Evolutionary conservation across 2,113 vertebrate species (phyloP).

Genomic region (Cololabis saira): DNA sequence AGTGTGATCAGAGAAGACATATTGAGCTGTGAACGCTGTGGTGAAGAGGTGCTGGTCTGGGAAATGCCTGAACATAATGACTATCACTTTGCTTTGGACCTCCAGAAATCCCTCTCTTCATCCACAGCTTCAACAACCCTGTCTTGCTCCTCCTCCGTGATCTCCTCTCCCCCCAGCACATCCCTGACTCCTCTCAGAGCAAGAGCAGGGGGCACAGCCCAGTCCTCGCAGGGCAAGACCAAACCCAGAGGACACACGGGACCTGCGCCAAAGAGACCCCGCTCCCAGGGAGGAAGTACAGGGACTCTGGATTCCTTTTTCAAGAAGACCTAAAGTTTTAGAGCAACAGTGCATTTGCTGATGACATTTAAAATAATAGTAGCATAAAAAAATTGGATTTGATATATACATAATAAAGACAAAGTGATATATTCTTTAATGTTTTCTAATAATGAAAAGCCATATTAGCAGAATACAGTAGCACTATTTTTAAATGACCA

Average conservation of each 20-base stretch:
- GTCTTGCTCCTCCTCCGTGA: slow-evolving; percentile 10
- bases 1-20: slow-evolving; percentile 74
- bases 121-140: background rate
- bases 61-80: slow-evolving; percentile 94
- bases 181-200: slow-evolving; percentile 24
- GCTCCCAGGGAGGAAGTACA: slow-evolving; percentile 66
- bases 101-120: slow-evolving; percentile 88
- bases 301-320: slow-evolving; percentile 91
- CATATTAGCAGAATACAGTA: background rate
- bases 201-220: slow-evolving; percentile 36
- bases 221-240: slow-evolving; percentile 76
- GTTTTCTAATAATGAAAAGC: no score
- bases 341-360: background rate
- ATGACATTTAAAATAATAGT: no score
- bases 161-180: background rate
- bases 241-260: slow-evolving; percentile 76
- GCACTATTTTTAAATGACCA: no score
- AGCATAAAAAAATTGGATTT: no score
- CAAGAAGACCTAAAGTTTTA: slow-evolving; percentile 73
- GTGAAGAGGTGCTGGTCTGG: slow-evolving; percentile 85
- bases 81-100: slow-evolving; percentile 93
- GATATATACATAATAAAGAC: no score
- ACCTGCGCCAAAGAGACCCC: slow-evolving; percentile 81
- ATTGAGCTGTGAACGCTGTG: slow-evolving; percentile 88
- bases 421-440: no score